These are phyloP conservation scores for Apoda limacodes DNA, from an alignment of 2,888 invertebrate species.

Conservation along the genomic window DNA sequence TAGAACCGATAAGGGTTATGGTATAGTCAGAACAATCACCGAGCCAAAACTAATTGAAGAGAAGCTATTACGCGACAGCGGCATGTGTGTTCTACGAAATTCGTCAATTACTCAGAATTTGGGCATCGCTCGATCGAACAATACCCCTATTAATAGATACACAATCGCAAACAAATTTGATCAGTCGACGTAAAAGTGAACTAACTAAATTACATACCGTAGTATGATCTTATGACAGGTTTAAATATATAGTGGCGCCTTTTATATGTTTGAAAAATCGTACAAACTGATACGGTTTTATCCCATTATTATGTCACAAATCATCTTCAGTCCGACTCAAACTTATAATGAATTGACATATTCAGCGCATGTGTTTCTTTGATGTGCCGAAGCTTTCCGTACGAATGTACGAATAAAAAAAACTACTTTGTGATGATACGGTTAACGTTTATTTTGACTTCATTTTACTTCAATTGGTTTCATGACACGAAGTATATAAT, in stretches of 20 bases:
- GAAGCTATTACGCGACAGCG: conserved; percentile 24
- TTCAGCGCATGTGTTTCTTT: conserved; percentile 58
- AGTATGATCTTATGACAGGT: no score
- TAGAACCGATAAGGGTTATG: no score
- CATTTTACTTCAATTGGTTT: no score
- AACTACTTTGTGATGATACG: no score
- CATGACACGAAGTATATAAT: no score
- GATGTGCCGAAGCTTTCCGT: no score
- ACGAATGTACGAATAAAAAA: conserved; percentile 26
- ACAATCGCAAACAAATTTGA: no score
- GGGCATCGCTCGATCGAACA: conserved; percentile 34
- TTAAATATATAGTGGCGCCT: no score
- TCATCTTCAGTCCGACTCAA: conserved; percentile 58
- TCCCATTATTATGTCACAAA: conserved; percentile 66
- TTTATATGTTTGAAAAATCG: no score
- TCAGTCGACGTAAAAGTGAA: no score
- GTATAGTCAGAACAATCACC: conserved; percentile 32
- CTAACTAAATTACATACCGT: no score
- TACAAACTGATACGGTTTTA: conserved; percentile 57
- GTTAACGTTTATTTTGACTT: no score
- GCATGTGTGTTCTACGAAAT: conserved; percentile 38
- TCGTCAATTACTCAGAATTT: conserved; percentile 57
- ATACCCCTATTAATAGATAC: conserved; percentile 50
- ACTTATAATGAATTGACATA: conserved; percentile 69
- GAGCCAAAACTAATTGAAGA: conserved; percentile 40